Percentiles rank a stretch among this genome's conserved stretches.
Conservation (phyloP, 2,797 vertebrate species). For the Tragopan temminckii region DNA sequence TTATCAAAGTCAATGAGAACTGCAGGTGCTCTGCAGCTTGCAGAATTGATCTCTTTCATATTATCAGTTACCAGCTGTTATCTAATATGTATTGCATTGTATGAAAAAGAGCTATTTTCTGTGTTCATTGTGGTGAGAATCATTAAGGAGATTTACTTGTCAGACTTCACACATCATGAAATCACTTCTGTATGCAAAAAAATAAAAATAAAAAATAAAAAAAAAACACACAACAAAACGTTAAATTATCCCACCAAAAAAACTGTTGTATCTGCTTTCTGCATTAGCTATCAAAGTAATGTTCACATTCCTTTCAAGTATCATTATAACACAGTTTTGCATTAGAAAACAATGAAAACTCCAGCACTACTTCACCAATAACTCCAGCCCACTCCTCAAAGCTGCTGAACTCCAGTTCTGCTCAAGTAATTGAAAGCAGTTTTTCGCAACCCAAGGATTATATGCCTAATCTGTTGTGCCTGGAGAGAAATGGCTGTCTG, state of each 20-base stretch:
- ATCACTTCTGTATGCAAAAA: background rate
- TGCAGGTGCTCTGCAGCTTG: slow-evolving; percentile 3
- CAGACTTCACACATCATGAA: slow-evolving; percentile 41
- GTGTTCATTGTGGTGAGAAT: slow-evolving; percentile 44
- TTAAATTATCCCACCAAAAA: background rate
- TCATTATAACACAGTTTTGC: background rate
- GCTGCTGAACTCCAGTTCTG: background rate
- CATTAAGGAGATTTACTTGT: slow-evolving; percentile 69
- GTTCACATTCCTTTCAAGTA: slow-evolving; percentile 18
- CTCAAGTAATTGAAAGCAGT: background rate
- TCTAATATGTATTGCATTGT: slow-evolving; percentile 11
- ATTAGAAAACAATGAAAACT: slow-evolving; percentile 34
- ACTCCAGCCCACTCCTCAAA: background rate
- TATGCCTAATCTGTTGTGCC: background rate
- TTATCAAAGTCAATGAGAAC: background rate
- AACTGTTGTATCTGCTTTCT: slow-evolving; percentile 39
- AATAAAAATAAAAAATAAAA: background rate
- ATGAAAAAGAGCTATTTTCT: slow-evolving; percentile 59
- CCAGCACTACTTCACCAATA: background rate
- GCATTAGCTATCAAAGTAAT: slow-evolving; percentile 21
- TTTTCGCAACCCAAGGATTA: background rate
- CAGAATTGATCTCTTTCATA: slow-evolving; percentile 43
- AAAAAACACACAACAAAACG: background rate
- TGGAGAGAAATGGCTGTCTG: background rate
- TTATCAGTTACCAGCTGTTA: slow-evolving; percentile 35